These are phyloP conservation scores for Elephas maximus DNA, from an alignment of 2,113 vertebrate genomes.

Conservation along the genomic window DNA sequence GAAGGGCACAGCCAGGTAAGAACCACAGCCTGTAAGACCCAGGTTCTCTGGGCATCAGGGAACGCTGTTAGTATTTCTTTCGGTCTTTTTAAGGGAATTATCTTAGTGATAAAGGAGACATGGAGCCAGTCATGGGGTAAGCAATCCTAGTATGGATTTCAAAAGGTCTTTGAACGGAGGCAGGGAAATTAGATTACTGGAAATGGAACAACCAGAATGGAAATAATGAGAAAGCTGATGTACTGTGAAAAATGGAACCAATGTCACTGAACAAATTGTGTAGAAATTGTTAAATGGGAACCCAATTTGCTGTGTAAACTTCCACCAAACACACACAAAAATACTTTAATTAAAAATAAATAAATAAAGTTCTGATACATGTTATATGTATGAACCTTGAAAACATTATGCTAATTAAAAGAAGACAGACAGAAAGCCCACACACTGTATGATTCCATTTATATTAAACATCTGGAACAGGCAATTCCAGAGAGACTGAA, in stretches of 20 bases:
- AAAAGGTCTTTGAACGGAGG: background rate
- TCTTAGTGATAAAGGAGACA: background rate
- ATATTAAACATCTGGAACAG: background rate
- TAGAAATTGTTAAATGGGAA: background rate
- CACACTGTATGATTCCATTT: background rate
- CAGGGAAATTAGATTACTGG: background rate
- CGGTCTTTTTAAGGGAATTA: background rate
- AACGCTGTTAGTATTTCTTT: background rate
- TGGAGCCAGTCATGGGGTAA: background rate
- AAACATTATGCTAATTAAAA: background rate
- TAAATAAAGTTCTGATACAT: background rate
- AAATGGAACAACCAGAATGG: background rate
- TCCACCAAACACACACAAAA: background rate
- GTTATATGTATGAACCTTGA: background rate
- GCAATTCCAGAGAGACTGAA: background rate
- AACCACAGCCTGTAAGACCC: background rate
- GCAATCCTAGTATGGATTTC: background rate
- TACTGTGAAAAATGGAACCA: background rate
- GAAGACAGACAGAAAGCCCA: background rate
- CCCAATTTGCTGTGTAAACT: background rate
- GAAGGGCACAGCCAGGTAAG: background rate
- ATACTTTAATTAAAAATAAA: background rate
- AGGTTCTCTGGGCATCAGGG: background rate
- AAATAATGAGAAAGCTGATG: background rate
- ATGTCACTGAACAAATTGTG: background rate